phyloP scores from a whole-genome alignment of 2,797 vertebrate species.

The Notamacropus eugenii region DNA sequence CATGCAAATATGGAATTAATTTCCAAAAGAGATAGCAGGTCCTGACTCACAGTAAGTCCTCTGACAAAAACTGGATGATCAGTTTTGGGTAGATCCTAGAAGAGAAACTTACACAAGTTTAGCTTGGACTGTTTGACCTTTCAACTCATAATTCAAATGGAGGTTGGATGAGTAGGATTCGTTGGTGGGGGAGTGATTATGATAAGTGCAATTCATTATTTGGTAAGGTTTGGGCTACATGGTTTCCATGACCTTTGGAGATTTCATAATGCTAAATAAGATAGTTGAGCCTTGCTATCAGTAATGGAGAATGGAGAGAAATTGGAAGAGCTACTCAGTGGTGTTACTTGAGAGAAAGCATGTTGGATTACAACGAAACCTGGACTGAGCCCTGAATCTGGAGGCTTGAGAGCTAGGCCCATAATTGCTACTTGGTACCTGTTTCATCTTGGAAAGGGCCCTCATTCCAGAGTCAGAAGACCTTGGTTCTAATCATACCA shows the following conservation, averaged over 20 bases:
- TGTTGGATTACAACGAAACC: background rate
- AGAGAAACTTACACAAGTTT: background rate
- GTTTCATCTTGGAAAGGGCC: background rate
- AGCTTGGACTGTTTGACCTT: background rate
- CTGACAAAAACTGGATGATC: background rate
- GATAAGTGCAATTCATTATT: background rate
- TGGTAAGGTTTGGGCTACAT: too few species aligned
- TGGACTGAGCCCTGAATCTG: background rate
- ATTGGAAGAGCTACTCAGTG: background rate
- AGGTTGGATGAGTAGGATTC: background rate
- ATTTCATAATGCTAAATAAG: background rate
- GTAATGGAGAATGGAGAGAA: background rate
- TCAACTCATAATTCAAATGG: background rate
- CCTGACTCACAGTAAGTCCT: background rate
- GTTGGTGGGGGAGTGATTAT: background rate
- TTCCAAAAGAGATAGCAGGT: background rate
- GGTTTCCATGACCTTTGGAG: background rate
- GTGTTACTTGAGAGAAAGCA: background rate
- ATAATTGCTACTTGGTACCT: background rate
- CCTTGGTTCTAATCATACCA: background rate
- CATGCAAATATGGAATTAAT: background rate
- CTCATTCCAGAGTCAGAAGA: background rate
- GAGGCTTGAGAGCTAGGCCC: background rate
- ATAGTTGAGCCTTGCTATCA: background rate
- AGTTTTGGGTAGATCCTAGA: background rate